A percentile compares a stretch with the other conserved stretches of the same genome.
These are phyloP conservation scores for Ecliptopera silaceata DNA, from an alignment of 2,888 invertebrate species.

Conservation along the genomic window DNA sequence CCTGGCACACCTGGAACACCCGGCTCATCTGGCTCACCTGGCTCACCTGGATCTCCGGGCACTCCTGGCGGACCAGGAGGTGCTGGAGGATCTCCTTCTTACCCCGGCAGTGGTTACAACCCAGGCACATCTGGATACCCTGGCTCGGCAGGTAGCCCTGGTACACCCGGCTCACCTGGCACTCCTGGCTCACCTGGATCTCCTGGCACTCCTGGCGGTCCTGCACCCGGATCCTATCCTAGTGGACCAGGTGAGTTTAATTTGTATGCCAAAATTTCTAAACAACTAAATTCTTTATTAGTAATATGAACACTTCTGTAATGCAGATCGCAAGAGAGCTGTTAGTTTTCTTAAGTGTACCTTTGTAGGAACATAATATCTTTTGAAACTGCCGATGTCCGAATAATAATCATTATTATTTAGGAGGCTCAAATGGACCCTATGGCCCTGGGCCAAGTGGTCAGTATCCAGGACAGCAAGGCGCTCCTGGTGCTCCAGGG, in stretches of 20 bases:
- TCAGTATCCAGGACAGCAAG: constrained; percentile 39
- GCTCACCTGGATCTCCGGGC: neutral
- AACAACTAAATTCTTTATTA: too few species aligned
- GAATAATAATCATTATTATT: neutral
- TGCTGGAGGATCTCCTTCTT: neutral
- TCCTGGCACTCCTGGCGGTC: constrained; percentile 3
- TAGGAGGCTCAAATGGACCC: neutral
- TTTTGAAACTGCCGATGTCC: neutral
- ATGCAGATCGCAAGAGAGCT: too few species aligned
- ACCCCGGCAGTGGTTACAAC: too few species aligned
- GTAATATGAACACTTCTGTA: too few species aligned
- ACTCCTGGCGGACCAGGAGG: neutral
- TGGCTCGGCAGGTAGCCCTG: neutral
- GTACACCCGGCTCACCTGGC: neutral
- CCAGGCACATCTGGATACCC: too few species aligned
- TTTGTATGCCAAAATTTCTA: too few species aligned
- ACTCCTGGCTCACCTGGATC: neutral
- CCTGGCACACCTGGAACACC: neutral
- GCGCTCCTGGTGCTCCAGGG: constrained; percentile 41
- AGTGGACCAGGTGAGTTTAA: neutral
- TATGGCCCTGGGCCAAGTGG: neutral
- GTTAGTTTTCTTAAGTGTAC: too few species aligned
- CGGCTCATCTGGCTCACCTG: neutral
- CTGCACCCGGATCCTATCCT: constrained; percentile 35
- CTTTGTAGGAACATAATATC: neutral